Evolutionary conservation across 2,113 vertebrate species (phyloP), one percentile per base, ranked within the genome.

Genomic region (mouse (Mus musculus)): DNA sequence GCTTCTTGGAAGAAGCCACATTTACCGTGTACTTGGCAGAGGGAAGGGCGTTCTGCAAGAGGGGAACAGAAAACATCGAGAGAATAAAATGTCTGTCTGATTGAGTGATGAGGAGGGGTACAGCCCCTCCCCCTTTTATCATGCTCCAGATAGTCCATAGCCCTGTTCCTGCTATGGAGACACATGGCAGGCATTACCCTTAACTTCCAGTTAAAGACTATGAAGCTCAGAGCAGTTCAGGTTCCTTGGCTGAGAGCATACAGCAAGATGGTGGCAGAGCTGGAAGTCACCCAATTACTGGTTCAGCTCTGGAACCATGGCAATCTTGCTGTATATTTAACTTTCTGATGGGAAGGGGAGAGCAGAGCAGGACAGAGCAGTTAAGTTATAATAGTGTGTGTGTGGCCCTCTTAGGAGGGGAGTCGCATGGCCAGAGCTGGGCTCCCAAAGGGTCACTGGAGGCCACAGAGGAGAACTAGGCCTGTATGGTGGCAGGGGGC

Each of bases 1-100:
- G 88, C 97, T 96, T 92, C 88, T 81, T 94, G 95, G 93, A 96
- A 65, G 88, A 93, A 72, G 89, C 10, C 24, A 36, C 67, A 87
- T 56, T 86, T 94, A 75, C 65, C 61, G 72, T 49, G 77, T 84
- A 52, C 28, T 95, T 14, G 52, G 72, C 65, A 49, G 71, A 84
- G 28, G 76, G 54, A 88, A 87, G 61, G 71, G 16, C 19, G 7
- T 87, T 96, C 36, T 63, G 59, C 81, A 56, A 88, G 72, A 36
- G 80, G 22, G 65, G 65, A 49, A 36, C 46, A 90, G 92, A 81
- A n/a, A 59, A n/a, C 12, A 26, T n/a, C 0, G 46, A 75, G 33
- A 73, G 73, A 88, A 80, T 56, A 65, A 91, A 52, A 17, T 20
- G 30, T 73, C 80, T 93, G 52, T 78, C 42, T 77, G 42, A 90